These are phyloP conservation scores for Siderastrea siderea DNA, from an alignment of 92 coral and sea anemone genomes.

Conservation along the genomic window DNA sequence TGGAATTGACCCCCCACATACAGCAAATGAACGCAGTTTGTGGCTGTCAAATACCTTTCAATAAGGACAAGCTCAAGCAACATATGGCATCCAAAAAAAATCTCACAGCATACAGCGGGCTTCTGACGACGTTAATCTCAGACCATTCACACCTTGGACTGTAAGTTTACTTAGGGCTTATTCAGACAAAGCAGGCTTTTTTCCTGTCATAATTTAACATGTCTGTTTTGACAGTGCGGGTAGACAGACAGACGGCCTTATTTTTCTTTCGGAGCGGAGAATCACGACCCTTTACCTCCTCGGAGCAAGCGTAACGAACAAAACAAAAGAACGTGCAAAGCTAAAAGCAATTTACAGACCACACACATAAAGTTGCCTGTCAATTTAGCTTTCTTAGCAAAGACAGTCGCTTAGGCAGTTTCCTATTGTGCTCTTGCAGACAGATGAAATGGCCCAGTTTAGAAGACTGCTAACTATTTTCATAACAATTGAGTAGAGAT, in stretches of 20 bases:
- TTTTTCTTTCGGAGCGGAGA: constrained; percentile 21
- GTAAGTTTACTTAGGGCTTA: constrained; percentile 46
- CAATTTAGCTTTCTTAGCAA: constrained; percentile 10
- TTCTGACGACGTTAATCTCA: constrained; percentile 5
- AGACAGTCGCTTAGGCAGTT: neutral
- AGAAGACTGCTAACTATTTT: neutral
- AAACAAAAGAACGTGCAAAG: constrained; percentile 34
- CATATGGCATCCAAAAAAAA: constrained; percentile 17
- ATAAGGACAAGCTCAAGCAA: constrained; percentile 15
- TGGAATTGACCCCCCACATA: constrained; percentile 9
- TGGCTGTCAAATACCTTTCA: constrained; percentile 12
- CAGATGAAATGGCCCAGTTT: neutral
- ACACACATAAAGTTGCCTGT: constrained; percentile 21
- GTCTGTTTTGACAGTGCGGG: constrained; percentile 33
- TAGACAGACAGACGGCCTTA: constrained; percentile 20
- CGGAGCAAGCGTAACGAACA: neutral
- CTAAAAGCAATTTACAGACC: constrained; percentile 18
- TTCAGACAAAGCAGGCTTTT: constrained; percentile 32
- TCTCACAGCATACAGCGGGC: constrained; percentile 18
- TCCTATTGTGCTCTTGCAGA: neutral
- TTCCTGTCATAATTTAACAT: constrained; percentile 31
- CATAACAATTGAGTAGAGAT: neutral
- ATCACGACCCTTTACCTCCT: constrained; percentile 23
- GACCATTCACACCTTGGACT: constrained; percentile 35
- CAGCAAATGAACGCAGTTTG: constrained; percentile 11